Conservation (phyloP, 2,888 invertebrate genomes). For the Dysmachus trigonus region DNA sequence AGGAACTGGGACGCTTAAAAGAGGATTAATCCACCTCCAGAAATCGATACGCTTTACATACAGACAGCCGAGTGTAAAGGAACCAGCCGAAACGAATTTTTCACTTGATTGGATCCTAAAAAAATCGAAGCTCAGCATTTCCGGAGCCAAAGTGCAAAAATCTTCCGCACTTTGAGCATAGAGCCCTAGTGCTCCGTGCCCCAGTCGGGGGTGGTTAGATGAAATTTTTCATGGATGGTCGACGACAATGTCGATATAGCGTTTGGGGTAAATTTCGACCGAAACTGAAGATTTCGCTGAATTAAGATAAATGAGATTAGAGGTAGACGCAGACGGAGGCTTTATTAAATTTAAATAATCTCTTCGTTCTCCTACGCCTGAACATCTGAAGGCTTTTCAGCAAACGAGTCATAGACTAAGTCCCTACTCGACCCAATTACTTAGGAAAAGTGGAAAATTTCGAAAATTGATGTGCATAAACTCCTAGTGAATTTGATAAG, state of each 20-base stretch:
- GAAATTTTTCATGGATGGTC: not conserved
- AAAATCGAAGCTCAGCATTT: conserved; percentile 23
- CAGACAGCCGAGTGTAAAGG: not conserved
- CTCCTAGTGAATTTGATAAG: not conserved
- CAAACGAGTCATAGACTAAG: not conserved
- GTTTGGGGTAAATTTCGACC: not conserved
- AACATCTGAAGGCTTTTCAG: not conserved
- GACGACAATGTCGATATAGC: not conserved
- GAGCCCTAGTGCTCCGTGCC: not conserved
- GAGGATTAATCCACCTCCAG: not conserved
- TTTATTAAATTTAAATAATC: conserved; percentile 18
- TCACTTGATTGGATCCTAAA: conserved; percentile 16
- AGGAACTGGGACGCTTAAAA: not conserved
- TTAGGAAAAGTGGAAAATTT: not conserved
- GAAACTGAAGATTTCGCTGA: conserved; percentile 4
- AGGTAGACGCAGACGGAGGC: not conserved
- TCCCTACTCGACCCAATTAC: not conserved
- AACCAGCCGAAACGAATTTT: conserved; percentile 10
- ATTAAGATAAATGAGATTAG: conserved; percentile 27
- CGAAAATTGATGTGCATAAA: not conserved
- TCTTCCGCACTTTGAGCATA: not conserved
- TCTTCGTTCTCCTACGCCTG: not conserved
- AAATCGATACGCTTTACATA: not conserved
- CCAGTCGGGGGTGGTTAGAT: not conserved
- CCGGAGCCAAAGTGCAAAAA: not conserved